A percentile compares a stretch with the other conserved stretches of the same genome.
These are phyloP conservation scores for Lepidocolaptes lacrymiger DNA, from an alignment of 2,797 vertebrate species.

Conservation along the genomic window DNA sequence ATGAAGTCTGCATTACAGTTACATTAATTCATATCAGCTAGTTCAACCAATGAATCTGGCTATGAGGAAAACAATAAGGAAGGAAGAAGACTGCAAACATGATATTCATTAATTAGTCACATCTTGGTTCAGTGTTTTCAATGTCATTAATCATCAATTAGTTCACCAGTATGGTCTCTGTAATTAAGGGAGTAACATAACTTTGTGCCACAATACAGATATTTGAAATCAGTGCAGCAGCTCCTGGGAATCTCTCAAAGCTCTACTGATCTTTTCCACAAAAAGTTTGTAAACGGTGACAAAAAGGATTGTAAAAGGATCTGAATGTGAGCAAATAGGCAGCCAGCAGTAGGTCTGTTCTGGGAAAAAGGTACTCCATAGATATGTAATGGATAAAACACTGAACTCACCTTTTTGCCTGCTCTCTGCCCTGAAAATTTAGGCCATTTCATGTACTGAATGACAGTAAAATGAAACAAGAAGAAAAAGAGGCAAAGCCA, in stretches of 20 bases:
- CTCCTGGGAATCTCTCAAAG: neutral
- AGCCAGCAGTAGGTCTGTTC: neutral
- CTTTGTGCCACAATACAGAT: neutral
- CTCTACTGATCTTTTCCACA: neutral
- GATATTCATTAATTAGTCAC: neutral
- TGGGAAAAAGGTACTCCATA: neutral
- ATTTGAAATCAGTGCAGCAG: neutral
- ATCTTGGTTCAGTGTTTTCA: slow-evolving; percentile 22
- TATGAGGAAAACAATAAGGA: slow-evolving; percentile 31
- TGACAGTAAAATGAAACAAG: neutral
- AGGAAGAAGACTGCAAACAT: slow-evolving; percentile 34
- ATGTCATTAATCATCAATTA: neutral
- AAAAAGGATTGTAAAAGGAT: neutral
- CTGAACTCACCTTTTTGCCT: neutral
- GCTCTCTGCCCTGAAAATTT: neutral
- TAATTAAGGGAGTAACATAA: neutral
- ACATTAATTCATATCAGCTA: neutral
- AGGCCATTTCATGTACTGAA: neutral
- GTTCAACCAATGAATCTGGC: neutral
- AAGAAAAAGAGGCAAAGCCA: neutral
- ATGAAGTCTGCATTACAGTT: neutral
- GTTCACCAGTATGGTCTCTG: neutral
- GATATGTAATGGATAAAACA: neutral
- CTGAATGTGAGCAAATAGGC: neutral
- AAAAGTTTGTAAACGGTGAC: neutral